A percentile compares a stretch with the other conserved stretches of the same genome.
These are phyloP conservation scores for Otis tarda DNA, from an alignment of 2,113 vertebrate species.

Conservation along the genomic window DNA sequence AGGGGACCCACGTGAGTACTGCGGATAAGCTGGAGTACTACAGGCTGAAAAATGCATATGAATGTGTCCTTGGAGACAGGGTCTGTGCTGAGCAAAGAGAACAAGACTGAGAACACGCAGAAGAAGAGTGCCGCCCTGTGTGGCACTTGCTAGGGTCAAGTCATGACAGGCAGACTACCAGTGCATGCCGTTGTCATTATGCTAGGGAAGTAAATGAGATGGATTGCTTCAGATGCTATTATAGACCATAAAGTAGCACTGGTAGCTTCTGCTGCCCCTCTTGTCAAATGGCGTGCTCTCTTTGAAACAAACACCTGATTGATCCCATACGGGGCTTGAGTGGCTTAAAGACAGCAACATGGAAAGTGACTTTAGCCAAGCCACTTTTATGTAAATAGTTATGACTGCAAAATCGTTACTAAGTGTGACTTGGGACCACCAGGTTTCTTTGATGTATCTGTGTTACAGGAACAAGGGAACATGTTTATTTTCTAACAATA, in stretches of 20 bases:
- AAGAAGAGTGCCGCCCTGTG: not conserved
- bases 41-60: not conserved
- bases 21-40: not conserved
- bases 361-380: not conserved
- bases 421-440: not conserved
- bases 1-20: not conserved
- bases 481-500: not conserved
- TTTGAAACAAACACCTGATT: not conserved
- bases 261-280: not conserved
- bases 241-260: not conserved
- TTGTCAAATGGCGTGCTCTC: not conserved
- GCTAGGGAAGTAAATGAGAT: not conserved
- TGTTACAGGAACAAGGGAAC: not conserved
- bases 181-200: not conserved
- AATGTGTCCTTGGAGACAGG: not conserved
- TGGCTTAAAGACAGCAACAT: not conserved
- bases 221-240: not conserved
- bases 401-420: not conserved
- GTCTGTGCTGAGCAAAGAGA: not conserved
- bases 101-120: not conserved
- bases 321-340: not conserved
- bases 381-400: not conserved
- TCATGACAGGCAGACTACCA: not conserved
- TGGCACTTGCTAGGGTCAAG: rapidly evolving
- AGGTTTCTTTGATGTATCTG: not conserved